Percentiles rank a stretch among this genome's conserved stretches.
phyloP scores from a whole-genome alignment of 92 coral and sea anemone species.

The Actinostola sp. region DNA sequence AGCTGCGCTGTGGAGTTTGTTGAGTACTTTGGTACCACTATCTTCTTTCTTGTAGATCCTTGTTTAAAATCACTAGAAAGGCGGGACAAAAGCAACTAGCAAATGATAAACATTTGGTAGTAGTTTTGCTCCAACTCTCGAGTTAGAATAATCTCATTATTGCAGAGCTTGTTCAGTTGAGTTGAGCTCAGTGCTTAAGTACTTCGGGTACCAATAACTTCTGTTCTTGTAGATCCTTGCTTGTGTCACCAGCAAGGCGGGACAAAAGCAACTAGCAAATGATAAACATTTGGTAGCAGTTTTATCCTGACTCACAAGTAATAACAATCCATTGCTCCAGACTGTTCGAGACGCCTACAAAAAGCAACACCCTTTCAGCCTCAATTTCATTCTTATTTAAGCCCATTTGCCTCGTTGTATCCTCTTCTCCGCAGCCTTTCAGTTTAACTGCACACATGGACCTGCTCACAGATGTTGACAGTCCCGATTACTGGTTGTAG shows the following conservation, averaged over 20 bases:
- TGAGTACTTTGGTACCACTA: neutral
- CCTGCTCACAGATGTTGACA: too few species aligned
- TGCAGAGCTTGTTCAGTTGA: neutral
- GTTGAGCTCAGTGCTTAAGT: neutral
- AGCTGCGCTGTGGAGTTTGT: neutral
- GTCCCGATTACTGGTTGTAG: too few species aligned
- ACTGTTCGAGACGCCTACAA: too few species aligned
- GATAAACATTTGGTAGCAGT: conserved; percentile 81
- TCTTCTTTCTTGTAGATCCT: neutral
- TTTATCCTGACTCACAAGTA: too few species aligned
- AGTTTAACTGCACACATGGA: too few species aligned
- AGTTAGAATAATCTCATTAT: neutral
- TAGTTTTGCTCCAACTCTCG: conserved; percentile 59
- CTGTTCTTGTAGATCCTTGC: too few species aligned
- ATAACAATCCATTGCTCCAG: too few species aligned
- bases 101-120: conserved; percentile 89
- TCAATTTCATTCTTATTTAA: too few species aligned
- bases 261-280: conserved; percentile 99
- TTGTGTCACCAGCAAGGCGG: too few species aligned
- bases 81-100: conserved; percentile 99
- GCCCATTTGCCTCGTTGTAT: too few species aligned
- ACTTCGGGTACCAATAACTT: neutral
- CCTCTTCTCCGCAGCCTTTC: too few species aligned
- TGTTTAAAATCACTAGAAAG: conserved; percentile 24
- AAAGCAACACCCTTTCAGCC: too few species aligned